A percentile compares a stretch with the other conserved stretches of the same genome.
phyloP scores from a whole-genome alignment of 2,797 vertebrate species.

The Rhinella marina region DNA sequence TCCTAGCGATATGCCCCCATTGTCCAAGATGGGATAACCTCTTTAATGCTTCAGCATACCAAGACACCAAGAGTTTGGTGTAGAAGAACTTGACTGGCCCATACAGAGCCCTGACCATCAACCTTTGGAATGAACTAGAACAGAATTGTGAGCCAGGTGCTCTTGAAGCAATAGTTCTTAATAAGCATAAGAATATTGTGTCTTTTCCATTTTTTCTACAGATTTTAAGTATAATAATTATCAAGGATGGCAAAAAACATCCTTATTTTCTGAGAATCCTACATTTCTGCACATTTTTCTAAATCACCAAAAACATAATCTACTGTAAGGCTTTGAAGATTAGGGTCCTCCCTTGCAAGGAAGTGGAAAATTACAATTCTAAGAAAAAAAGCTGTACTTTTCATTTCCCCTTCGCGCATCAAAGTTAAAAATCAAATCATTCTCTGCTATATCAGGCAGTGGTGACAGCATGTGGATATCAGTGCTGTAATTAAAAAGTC shows the following conservation, averaged over 20 bases:
- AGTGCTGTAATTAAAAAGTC: constrained; percentile 81
- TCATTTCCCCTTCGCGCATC: constrained; percentile 69
- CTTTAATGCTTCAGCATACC: no score
- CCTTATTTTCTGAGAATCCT: constrained; percentile 24
- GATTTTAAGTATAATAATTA: constrained; percentile 11
- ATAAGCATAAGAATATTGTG: background rate
- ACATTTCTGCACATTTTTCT: constrained; percentile 57
- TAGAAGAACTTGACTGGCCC: no score
- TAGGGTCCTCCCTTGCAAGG: constrained; percentile 61
- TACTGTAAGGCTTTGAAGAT: constrained; percentile 61
- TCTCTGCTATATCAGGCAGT: constrained; percentile 76
- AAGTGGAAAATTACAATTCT: constrained; percentile 63
- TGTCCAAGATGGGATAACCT: no score
- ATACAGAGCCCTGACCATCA: no score
- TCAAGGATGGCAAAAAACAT: constrained; percentile 23
- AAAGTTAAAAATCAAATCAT: constrained; percentile 79
- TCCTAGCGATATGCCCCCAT: no score
- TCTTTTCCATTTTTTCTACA: background rate
- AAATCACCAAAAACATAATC: constrained; percentile 51
- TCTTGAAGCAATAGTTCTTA: background rate
- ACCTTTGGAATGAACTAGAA: no score
- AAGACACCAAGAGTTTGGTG: no score
- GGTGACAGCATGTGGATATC: constrained; percentile 76
- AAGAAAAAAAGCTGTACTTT: constrained; percentile 67
- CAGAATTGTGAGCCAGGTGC: no score